Evolutionary conservation across 2,888 invertebrate species (phyloP).

Genomic region (Spatulosminthurus flaviceps): DNA sequence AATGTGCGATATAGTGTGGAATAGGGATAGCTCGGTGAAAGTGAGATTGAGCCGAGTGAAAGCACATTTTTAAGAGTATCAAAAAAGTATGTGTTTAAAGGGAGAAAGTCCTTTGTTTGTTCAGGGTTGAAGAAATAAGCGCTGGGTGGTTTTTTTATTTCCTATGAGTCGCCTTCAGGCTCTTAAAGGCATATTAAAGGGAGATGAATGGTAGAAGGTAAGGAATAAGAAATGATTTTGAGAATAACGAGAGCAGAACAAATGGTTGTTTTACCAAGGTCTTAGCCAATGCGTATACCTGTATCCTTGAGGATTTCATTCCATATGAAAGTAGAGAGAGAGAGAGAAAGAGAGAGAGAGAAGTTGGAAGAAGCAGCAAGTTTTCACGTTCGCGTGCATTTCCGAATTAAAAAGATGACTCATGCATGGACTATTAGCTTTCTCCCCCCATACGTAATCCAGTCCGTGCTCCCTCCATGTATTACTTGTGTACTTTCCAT

Average conservation of each 20-base stretch:
- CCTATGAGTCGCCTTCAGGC: neutral
- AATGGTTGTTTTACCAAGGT: slow-evolving; percentile 32
- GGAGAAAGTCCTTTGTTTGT: neutral
- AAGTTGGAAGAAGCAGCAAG: neutral
- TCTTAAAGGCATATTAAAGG: slow-evolving; percentile 10
- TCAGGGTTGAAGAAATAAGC: too few relatives aligned
- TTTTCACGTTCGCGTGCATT: slow-evolving; percentile 33
- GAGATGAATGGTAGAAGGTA: slow-evolving; percentile 28
- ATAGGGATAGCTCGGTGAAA: too few relatives aligned
- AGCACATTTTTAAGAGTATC: too few relatives aligned
- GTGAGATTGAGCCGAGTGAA: too few relatives aligned
- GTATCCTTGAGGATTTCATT: slow-evolving; percentile 3
- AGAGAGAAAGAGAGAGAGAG: too few relatives aligned
- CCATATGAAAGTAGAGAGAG: neutral
- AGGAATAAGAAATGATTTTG: slow-evolving; percentile 25
- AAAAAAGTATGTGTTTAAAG: neutral
- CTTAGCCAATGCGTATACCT: slow-evolving; percentile 27
- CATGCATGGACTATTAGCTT: slow-evolving; percentile 39
- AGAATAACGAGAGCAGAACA: slow-evolving; percentile 43
- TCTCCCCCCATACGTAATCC: slow-evolving; percentile 20
- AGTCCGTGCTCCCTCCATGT: neutral
- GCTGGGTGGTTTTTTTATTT: neutral
- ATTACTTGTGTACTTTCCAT: too few relatives aligned
- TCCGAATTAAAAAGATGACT: slow-evolving; percentile 45
- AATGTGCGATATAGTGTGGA: too few relatives aligned